Conservation (phyloP, 1,140 invertebrate species). For the Mya arenaria region DNA sequence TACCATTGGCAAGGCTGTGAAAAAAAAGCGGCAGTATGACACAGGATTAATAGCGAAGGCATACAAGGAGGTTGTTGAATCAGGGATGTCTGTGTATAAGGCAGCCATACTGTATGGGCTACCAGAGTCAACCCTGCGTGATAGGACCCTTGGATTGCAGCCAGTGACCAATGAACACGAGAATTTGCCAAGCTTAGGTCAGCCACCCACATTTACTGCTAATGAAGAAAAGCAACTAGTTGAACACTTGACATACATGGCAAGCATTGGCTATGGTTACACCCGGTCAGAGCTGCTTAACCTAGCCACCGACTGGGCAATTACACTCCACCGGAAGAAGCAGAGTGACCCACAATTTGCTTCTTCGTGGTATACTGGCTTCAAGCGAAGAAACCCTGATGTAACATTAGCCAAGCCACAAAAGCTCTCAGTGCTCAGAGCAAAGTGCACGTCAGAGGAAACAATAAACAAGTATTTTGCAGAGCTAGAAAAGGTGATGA, state of each 20-base stretch:
- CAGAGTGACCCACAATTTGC: not conserved
- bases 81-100: not conserved
- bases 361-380: constrained; percentile 41
- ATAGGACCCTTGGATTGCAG: constrained; percentile 20
- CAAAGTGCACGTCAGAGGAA: constrained; percentile 21
- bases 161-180: not conserved
- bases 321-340: not conserved
- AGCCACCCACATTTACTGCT: not conserved
- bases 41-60: not conserved
- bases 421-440: constrained; percentile 83
- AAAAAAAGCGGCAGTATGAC: constrained; percentile 2
- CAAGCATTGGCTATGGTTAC: constrained; percentile 31
- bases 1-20: constrained; percentile 90
- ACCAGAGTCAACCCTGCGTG: constrained; percentile 10
- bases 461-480: constrained; percentile 4
- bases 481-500: constrained; percentile 47
- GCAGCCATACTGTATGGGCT: not conserved
- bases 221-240: not conserved
- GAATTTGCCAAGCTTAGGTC: too few species aligned
- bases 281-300: not conserved
- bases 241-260: constrained; percentile 37
- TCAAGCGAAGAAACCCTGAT: constrained; percentile 83
- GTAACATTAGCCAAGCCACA: constrained; percentile 93
- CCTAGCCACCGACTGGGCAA: constrained; percentile 3
- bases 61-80: not conserved